A percentile compares a stretch with the other conserved stretches of the same genome.
These are phyloP conservation scores for Coleophora flavipennella DNA, from an alignment of 2,888 invertebrate species.

Conservation along the genomic window DNA sequence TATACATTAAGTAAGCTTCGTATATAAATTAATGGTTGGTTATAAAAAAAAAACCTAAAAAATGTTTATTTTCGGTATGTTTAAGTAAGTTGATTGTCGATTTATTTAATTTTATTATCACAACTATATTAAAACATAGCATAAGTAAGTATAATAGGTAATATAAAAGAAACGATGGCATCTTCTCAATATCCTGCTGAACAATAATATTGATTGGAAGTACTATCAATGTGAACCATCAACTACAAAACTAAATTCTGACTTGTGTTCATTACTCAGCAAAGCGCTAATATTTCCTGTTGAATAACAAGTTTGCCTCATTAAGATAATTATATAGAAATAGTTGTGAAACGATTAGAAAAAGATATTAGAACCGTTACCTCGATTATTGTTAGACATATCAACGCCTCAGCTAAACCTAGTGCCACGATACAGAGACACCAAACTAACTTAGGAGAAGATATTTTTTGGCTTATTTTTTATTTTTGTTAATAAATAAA, in stretches of 20 bases:
- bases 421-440: background rate
- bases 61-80: conserved; percentile 29
- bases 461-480: conserved; percentile 2
- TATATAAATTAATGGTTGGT: conserved; percentile 19
- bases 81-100: too few species aligned
- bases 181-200: too few species aligned
- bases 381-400: conserved; percentile 26
- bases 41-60: conserved; percentile 14
- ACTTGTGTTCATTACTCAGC: background rate
- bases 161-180: background rate
- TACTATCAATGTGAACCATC: too few species aligned
- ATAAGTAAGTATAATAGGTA: background rate
- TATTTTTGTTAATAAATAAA: too few species aligned
- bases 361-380: conserved; percentile 21
- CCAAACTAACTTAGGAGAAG: background rate
- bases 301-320: background rate
- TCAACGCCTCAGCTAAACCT: conserved; percentile 3
- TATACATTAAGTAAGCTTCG: conserved; percentile 24
- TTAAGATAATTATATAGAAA: conserved; percentile 5
- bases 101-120: too few species aligned
- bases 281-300: background rate
- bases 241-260: too few species aligned
- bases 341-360: conserved; percentile 13
- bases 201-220: too few species aligned
- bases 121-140: background rate